phyloP scores from a whole-genome alignment of 1,140 invertebrate species.

The Conus betulinus region DNA sequence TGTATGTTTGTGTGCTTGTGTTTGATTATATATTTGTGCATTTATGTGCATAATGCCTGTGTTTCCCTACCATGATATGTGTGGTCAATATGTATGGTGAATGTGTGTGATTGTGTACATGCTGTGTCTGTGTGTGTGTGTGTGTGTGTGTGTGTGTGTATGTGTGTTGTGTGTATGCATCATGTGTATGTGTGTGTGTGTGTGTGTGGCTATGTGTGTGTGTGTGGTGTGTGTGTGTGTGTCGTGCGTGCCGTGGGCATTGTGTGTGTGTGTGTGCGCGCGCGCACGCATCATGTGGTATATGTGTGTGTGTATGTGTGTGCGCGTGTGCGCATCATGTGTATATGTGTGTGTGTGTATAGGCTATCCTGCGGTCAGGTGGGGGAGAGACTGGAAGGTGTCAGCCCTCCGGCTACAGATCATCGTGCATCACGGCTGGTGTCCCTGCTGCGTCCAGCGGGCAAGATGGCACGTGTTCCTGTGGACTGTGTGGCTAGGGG shows the following conservation, averaged over 20 bases:
- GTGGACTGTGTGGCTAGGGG: slow-evolving; percentile 94
- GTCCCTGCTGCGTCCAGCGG: slow-evolving; percentile 75
- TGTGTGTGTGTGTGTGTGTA: background rate
- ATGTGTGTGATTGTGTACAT: background rate
- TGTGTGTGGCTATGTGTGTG: background rate
- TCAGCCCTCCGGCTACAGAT: slow-evolving; percentile 64
- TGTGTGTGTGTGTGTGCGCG: background rate
- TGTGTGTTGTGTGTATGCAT: background rate
- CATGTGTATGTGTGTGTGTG: no score
- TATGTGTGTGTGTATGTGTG: background rate
- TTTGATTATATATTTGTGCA: no score
- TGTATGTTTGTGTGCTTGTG: no score
- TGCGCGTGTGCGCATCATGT: background rate
- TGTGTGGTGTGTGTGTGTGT: background rate
- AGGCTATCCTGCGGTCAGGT: slow-evolving; percentile 64
- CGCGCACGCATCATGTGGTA: background rate
- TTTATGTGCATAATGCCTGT: no score
- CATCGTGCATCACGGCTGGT: slow-evolving; percentile 58
- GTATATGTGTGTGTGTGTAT: slow-evolving; percentile 42
- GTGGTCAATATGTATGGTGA: no score
- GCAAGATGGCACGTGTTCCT: slow-evolving; percentile 95
- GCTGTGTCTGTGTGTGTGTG: background rate
- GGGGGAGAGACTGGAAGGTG: slow-evolving; percentile 46
- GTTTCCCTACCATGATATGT: no score
- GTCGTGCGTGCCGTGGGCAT: background rate